Evolutionary conservation across 2,113 vertebrate genomes (phyloP).

Genomic region (Elgaria multicarinata): DNA sequence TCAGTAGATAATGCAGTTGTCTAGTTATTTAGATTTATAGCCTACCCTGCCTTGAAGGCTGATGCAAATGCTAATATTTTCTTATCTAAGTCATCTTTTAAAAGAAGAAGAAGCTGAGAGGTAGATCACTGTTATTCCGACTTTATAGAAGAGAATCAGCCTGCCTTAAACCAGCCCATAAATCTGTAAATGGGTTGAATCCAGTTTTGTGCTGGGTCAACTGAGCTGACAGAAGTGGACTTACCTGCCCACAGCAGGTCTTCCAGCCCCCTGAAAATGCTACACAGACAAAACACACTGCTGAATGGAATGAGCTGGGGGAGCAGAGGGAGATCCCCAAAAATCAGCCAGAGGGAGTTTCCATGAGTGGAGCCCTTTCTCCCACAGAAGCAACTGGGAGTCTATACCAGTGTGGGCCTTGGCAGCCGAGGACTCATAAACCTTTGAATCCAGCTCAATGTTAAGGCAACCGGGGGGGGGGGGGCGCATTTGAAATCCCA

Average conservation of each 20-base stretch:
- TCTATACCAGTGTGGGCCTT: background rate
- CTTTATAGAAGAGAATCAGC: background rate
- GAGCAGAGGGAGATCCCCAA: no score
- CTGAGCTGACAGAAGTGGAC: no score
- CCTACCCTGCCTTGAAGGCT: background rate
- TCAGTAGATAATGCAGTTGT: background rate
- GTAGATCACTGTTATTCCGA: background rate
- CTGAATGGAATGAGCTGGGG: no score
- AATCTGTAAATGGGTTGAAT: background rate
- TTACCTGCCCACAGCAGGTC: no score
- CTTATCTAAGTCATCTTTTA: background rate
- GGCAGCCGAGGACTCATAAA: no score
- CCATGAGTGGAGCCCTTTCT: no score
- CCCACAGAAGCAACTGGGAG: no score
- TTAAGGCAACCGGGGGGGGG: background rate
- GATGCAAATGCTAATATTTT: background rate
- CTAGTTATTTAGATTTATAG: background rate
- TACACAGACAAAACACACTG: no score
- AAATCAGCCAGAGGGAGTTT: no score
- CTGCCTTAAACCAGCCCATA: background rate
- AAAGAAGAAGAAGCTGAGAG: background rate
- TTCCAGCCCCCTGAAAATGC: no score
- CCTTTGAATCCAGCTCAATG: no score
- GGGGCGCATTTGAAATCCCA: background rate
- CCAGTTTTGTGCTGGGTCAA: no score